Evolutionary conservation across 2,888 invertebrate genomes (phyloP).

Genomic region (Cerceris ruficornis): DNA sequence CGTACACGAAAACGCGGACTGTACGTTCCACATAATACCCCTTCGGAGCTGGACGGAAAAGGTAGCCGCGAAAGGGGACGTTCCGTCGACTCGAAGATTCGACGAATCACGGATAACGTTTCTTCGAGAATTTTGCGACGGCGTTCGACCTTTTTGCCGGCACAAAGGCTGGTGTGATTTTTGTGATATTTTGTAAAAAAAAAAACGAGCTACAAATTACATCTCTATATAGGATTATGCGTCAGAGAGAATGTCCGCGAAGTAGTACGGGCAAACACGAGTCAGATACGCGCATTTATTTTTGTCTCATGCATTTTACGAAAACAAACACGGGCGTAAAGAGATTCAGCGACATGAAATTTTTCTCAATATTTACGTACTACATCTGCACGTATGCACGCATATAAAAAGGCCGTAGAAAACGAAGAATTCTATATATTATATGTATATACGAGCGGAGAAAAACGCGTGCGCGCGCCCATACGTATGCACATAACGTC

Average conservation of each 20-base stretch:
- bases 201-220: slow-evolving; percentile 51
- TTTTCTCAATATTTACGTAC: slow-evolving; percentile 45
- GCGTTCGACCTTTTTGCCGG: slow-evolving; percentile 73
- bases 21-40: too few species aligned
- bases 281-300: slow-evolving; percentile 81
- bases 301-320: slow-evolving; percentile 82
- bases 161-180: slow-evolving; percentile 80
- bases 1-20: background rate
- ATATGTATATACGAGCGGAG: slow-evolving; percentile 7
- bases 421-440: slow-evolving; percentile 42
- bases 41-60: too few species aligned
- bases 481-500: slow-evolving; percentile 3
- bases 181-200: slow-evolving; percentile 81
- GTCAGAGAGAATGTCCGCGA: slow-evolving; percentile 25
- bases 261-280: slow-evolving; percentile 58
- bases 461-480: too few species aligned
- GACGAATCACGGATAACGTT: slow-evolving; percentile 18
- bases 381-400: slow-evolving; percentile 41
- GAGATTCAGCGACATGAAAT: slow-evolving; percentile 64
- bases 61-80: background rate
- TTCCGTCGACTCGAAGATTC: slow-evolving; percentile 1
- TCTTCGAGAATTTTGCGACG: slow-evolving; percentile 43
- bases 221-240: slow-evolving; percentile 56
- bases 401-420: slow-evolving; percentile 51
- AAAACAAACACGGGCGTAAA: slow-evolving; percentile 58